phyloP scores from a whole-genome alignment of 2,888 invertebrate species.

The Temnothorax rugatulus region DNA sequence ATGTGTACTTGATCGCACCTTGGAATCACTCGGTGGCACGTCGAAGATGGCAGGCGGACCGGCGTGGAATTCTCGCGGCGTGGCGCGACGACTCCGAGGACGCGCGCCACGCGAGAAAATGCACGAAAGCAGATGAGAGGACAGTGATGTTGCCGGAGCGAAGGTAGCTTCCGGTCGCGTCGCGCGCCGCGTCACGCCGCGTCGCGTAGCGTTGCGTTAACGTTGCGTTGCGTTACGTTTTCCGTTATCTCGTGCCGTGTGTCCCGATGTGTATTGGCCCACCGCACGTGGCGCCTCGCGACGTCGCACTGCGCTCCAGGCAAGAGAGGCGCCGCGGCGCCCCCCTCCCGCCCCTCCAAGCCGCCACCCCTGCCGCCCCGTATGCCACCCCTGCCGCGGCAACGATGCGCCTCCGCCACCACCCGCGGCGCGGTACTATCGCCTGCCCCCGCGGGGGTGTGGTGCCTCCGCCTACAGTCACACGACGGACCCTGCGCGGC shows the following conservation, averaged over 20 bases:
- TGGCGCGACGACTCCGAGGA: conserved; percentile 43
- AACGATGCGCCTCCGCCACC: conserved; percentile 67
- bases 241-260: conserved; percentile 43
- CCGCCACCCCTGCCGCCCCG: conserved; percentile 42
- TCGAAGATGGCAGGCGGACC: conserved; percentile 21
- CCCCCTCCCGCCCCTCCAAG: conserved; percentile 75
- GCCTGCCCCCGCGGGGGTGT: conserved; percentile 74
- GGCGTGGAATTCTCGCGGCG: conserved; percentile 29
- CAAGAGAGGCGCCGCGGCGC: conserved; percentile 83
- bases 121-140: conserved; percentile 14
- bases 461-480: conserved; percentile 85
- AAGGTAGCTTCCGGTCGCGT: conserved; percentile 70
- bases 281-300: conserved; percentile 86
- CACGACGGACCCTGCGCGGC: conserved; percentile 78
- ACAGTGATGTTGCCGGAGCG: conserved; percentile 61
- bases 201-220: conserved; percentile 63
- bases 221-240: conserved; percentile 29
- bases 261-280: conserved; percentile 73
- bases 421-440: conserved; percentile 70
- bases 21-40: conserved; percentile 45
- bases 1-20: conserved; percentile 46
- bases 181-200: conserved; percentile 61
- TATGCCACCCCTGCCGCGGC: conserved; percentile 66
- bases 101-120: conserved; percentile 37
- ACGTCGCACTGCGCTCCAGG: conserved; percentile 86